These are phyloP conservation scores for Nyctalus aviator DNA, from an alignment of 2,797 vertebrate genomes.

Conservation along the genomic window DNA sequence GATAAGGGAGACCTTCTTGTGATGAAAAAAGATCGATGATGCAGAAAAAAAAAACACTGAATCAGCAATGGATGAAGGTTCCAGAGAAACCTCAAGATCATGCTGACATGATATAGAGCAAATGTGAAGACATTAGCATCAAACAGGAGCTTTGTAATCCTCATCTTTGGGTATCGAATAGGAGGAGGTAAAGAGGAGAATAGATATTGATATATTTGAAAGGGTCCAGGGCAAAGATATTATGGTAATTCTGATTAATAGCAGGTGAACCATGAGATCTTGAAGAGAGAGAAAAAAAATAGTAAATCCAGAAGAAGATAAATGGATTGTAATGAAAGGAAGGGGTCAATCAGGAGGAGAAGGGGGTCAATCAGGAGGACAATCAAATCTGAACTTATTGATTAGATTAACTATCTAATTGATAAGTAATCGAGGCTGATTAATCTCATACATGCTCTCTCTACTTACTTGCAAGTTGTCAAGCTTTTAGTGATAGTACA, in stretches of 20 bases:
- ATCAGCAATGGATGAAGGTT: neutral
- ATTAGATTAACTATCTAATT: neutral
- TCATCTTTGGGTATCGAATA: rapidly evolving
- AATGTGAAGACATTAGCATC: neutral
- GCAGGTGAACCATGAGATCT: neutral
- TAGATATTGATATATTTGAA: neutral
- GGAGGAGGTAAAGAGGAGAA: neutral
- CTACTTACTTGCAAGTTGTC: neutral
- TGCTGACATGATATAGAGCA: neutral
- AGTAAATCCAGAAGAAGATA: neutral
- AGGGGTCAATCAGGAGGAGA: neutral
- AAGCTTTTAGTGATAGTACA: conserved; percentile 12
- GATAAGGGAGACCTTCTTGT: neutral
- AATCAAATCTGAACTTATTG: neutral
- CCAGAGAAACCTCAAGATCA: neutral
- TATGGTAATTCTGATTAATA: neutral
- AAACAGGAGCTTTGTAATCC: neutral
- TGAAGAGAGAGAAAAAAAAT: neutral
- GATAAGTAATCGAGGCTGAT: neutral
- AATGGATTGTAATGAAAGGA: neutral
- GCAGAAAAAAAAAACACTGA: neutral
- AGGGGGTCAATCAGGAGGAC: neutral
- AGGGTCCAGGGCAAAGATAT: neutral
- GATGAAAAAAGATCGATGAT: neutral
- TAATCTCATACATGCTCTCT: neutral